phyloP scores from a whole-genome alignment of 2,888 invertebrate species.

The Plagodis dolabraria region DNA sequence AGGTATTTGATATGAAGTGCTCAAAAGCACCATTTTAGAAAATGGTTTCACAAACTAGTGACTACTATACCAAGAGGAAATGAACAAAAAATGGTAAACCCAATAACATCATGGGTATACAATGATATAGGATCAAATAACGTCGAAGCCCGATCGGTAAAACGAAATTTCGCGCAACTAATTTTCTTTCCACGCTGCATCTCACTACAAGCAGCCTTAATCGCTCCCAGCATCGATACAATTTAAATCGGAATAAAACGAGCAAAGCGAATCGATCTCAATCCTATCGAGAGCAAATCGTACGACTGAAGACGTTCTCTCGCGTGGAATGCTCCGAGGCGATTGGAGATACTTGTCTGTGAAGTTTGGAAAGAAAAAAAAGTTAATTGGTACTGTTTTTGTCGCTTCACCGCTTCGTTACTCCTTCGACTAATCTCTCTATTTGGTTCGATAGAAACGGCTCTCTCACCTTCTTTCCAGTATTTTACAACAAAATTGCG shows the following conservation, averaged over 20 bases:
- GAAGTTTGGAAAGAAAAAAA: slow-evolving; percentile 68
- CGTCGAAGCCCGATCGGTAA: slow-evolving; percentile 28
- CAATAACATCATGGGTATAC: not conserved
- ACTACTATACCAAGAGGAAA: too few relatives aligned
- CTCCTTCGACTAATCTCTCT: slow-evolving; percentile 67
- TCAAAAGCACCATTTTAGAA: too few relatives aligned
- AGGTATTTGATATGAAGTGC: too few relatives aligned
- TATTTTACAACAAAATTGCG: slow-evolving; percentile 48
- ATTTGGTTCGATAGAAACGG: slow-evolving; percentile 53
- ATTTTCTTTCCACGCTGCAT: slow-evolving; percentile 61
- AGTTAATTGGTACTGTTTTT: slow-evolving; percentile 80
- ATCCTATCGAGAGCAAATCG: slow-evolving; percentile 80
- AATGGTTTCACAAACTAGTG: too few relatives aligned
- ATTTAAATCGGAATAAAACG: slow-evolving; percentile 80
- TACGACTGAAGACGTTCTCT: slow-evolving; percentile 76
- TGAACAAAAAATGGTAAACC: too few relatives aligned
- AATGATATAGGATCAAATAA: slow-evolving; percentile 24
- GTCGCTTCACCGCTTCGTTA: slow-evolving; percentile 69
- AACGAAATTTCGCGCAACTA: slow-evolving; percentile 52
- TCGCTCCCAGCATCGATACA: slow-evolving; percentile 78
- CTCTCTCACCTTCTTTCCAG: slow-evolving; percentile 55
- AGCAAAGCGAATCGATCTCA: slow-evolving; percentile 77
- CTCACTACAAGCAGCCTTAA: slow-evolving; percentile 66
- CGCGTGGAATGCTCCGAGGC: slow-evolving; percentile 67
- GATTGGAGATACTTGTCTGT: slow-evolving; percentile 75